Conservation (phyloP, 2,113 vertebrate species). For the Alligator mississippiensis region DNA sequence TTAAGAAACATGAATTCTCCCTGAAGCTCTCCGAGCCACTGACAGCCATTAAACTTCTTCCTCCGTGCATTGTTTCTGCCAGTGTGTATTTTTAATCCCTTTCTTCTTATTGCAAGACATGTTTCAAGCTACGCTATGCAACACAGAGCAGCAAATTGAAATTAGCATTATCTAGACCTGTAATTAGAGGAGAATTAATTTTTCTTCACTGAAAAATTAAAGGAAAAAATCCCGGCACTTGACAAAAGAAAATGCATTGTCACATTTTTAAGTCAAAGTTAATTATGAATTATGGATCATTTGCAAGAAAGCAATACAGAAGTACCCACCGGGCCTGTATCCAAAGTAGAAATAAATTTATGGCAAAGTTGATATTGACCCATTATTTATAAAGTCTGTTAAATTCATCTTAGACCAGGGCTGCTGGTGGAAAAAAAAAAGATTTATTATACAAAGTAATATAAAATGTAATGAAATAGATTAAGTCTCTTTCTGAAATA, state of each 20-base stretch:
- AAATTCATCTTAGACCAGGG: slow-evolving; percentile 60
- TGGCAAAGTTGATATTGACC: slow-evolving; percentile 70
- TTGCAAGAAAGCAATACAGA: slow-evolving; percentile 61
- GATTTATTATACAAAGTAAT: slow-evolving; percentile 71
- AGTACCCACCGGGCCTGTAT: slow-evolving; percentile 63
- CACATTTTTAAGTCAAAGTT: slow-evolving; percentile 54
- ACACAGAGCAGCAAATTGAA: slow-evolving; percentile 22
- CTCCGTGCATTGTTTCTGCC: background rate
- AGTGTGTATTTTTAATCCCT: background rate
- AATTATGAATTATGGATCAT: slow-evolving; percentile 65
- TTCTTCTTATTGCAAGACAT: slow-evolving; percentile 2
- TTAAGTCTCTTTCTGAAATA: slow-evolving; percentile 73
- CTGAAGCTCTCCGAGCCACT: background rate
- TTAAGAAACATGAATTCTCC: background rate
- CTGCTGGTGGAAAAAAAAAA: slow-evolving; percentile 31
- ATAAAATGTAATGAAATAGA: slow-evolving; percentile 70
- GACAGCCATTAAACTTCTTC: background rate
- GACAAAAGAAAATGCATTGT: slow-evolving; percentile 47
- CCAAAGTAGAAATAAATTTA: slow-evolving; percentile 74
- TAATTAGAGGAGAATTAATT: slow-evolving; percentile 53
- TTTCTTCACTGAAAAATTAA: slow-evolving; percentile 20
- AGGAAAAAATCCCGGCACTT: background rate
- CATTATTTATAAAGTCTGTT: slow-evolving; percentile 75
- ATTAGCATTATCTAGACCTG: slow-evolving; percentile 43
- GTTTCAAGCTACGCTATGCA: background rate